Evolutionary conservation across 2,888 invertebrate species (phyloP).

Genomic region (Cephus sareptanus): DNA sequence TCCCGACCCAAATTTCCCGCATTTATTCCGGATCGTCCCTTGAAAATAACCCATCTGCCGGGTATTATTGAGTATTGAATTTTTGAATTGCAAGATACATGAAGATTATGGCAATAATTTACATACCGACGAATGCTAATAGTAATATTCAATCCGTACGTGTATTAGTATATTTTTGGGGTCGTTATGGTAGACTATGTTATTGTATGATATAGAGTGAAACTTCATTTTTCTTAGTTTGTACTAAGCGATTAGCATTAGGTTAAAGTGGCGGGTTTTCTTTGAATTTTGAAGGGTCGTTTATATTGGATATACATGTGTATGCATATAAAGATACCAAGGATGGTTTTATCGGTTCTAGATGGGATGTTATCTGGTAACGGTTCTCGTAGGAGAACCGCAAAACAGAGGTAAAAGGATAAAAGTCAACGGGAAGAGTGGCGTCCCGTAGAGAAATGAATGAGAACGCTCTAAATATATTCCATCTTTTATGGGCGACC

Average conservation of each 20-base stretch:
- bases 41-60: too few species aligned
- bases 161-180: too few species aligned
- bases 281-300: neutral
- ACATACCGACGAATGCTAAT: too few species aligned
- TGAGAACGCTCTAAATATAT: constrained; percentile 35
- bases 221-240: too few species aligned
- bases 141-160: too few species aligned
- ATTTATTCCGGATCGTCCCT: too few species aligned
- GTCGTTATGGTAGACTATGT: too few species aligned
- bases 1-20: too few species aligned
- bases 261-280: neutral
- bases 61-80: too few species aligned
- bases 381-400: neutral
- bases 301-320: neutral
- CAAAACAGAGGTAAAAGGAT: neutral
- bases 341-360: neutral
- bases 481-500: constrained; percentile 19
- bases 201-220: too few species aligned
- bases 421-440: constrained; percentile 7
- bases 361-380: neutral
- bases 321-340: neutral
- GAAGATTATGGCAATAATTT: too few species aligned
- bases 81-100: too few species aligned
- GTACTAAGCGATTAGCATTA: neutral
- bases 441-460: constrained; percentile 29